Base-by-base conservation (phyloP, 1,140 invertebrate genomes). In the Drosophila nannoptera region DNA sequence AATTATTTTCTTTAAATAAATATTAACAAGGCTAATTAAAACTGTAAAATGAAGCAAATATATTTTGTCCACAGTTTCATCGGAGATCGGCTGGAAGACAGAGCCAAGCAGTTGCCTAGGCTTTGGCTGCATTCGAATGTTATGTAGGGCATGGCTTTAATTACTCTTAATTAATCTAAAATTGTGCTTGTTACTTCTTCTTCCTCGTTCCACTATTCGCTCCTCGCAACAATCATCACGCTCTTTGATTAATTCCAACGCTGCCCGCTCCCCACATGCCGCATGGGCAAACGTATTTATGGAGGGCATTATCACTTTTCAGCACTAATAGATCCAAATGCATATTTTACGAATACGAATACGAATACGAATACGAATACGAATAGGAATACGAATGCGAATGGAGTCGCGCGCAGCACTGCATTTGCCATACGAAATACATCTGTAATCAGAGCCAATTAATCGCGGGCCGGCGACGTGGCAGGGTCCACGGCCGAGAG, bases 401-500 rank as follows among this genome's bases (percentile, higher is more conserved):
- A 14, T 43, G 69, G 53, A 71, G 42, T 61, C 63, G 45, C 45
- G 46, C 53, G 48, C 58, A 42, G 33, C 69, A 71, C 68, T 65
- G 61, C 77, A 49, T 78, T 78, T 69, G 77, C 68, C 56, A 76
- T 72, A 84, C 69, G 67, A 80, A 84, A 80, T 66, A 70, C 77
- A 87, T 86, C 77, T 81, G 81, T 84, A 84, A 84, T 84, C 80
- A 80, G 77, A 60, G 60, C 77, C 81, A 84, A 84, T 84, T 84
- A 84, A 84, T 84, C 81, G 83, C 55, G 43, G 40, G 54, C 49
- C 11, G 38, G 54, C 42, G 56, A 73, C 49, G 55, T 62, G 71
- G 49, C 59, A 50, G 58, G 49, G 31, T 55, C 31, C 12, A 62
- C 52, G 48, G 54, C 54, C 38, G 33, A 42, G 56, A 67, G 52